phyloP scores from a whole-genome alignment of 2,113 vertebrate species.

The Lutjanus erythropterus region DNA sequence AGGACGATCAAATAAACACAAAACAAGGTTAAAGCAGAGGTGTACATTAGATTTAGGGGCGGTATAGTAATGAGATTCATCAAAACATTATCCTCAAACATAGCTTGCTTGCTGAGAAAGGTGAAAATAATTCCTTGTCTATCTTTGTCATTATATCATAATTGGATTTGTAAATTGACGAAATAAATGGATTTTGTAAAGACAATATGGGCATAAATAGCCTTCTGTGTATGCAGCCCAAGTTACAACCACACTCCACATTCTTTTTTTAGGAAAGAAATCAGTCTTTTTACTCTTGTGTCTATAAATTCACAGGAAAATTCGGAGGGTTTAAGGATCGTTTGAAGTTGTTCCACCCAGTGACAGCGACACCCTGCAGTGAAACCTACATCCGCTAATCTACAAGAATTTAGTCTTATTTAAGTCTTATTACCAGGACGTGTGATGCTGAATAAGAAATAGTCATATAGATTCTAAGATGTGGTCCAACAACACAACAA shows the following conservation, averaged over 20 bases:
- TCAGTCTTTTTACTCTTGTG: background rate
- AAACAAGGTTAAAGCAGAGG: slow-evolving; percentile 9
- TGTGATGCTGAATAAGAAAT: background rate
- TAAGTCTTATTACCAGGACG: background rate
- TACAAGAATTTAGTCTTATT: background rate
- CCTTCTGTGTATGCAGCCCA: background rate
- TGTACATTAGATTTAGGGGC: background rate
- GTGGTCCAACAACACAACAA: background rate
- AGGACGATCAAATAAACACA: slow-evolving; percentile 25
- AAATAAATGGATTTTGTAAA: too few relatives aligned
- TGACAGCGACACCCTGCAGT: background rate
- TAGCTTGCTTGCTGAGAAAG: slow-evolving; percentile 3
- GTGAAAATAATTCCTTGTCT: background rate
- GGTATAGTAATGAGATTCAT: background rate
- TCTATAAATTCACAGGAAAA: background rate
- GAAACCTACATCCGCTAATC: background rate
- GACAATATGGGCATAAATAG: background rate
- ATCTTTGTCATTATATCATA: background rate
- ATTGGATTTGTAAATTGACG: slow-evolving; percentile 25
- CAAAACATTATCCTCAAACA: background rate
- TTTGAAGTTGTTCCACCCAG: slow-evolving; percentile 26
- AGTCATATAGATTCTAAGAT: background rate
- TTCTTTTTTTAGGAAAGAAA: background rate
- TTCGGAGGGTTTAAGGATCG: background rate
- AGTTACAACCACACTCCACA: background rate